phyloP scores from a whole-genome alignment of 2,888 invertebrate genomes.

The Eristalis intricaria region DNA sequence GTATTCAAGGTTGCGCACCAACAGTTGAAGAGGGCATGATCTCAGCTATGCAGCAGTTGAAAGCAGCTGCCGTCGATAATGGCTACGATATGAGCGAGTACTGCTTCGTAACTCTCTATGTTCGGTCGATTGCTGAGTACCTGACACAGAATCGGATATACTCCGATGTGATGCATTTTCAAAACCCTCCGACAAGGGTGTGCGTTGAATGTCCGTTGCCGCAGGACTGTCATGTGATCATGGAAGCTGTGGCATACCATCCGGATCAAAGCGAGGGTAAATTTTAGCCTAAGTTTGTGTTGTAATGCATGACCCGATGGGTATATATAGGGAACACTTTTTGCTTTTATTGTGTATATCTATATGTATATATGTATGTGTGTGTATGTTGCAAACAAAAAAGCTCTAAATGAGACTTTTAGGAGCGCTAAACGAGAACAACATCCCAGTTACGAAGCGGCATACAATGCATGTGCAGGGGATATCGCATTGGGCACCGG shows the following conservation, averaged over 20 bases:
- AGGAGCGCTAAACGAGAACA: slow-evolving; percentile 70
- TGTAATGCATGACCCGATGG: slow-evolving; percentile 51
- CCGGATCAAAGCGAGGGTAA: slow-evolving; percentile 70
- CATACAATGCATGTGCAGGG: slow-evolving; percentile 97
- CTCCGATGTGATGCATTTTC: slow-evolving; percentile 86
- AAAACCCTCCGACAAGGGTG: slow-evolving; percentile 92
- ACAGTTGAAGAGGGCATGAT: slow-evolving; percentile 86
- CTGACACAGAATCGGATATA: slow-evolving; percentile 90
- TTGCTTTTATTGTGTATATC: slow-evolving; percentile 57
- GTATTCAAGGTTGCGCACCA: slow-evolving; percentile 87
- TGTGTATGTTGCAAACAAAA: slow-evolving; percentile 67
- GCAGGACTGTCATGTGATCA: slow-evolving; percentile 86
- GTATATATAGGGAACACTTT: slow-evolving; percentile 38
- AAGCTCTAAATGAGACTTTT: slow-evolving; percentile 72
- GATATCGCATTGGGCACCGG: slow-evolving; percentile 98
- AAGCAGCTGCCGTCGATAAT: slow-evolving; percentile 80
- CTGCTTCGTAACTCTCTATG: slow-evolving; percentile 91
- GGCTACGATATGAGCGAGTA: slow-evolving; percentile 84
- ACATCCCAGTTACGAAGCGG: slow-evolving; percentile 80
- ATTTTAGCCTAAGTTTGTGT: slow-evolving; percentile 58
- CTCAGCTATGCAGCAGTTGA: slow-evolving; percentile 88
- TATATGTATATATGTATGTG: slow-evolving; percentile 59
- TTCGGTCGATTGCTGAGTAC: slow-evolving; percentile 92
- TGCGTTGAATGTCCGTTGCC: slow-evolving; percentile 92
- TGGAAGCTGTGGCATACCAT: slow-evolving; percentile 88